phyloP scores from a whole-genome alignment of 23 tunicate genomes.

The Trididemnum clinides region DNA sequence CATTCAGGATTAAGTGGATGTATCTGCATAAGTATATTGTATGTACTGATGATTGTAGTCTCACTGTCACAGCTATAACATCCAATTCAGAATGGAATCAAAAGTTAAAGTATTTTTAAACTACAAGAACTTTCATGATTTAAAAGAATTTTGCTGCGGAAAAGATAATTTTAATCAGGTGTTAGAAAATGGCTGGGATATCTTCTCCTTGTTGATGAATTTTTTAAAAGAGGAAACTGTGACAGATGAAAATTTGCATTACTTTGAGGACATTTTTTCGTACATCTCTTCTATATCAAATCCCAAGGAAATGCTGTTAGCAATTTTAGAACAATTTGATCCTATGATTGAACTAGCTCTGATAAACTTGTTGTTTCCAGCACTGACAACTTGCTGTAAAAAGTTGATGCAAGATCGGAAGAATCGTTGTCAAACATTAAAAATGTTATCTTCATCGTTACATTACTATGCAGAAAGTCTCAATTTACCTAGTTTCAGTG shows the following conservation, averaged over 20 bases:
- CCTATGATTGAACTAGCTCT: slow-evolving; percentile 54
- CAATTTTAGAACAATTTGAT: slow-evolving; percentile 80
- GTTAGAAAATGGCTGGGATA: slow-evolving; percentile 56
- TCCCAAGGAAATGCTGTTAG: slow-evolving; percentile 57
- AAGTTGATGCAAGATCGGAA: neutral
- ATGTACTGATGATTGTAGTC: too few species aligned
- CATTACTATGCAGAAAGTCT: slow-evolving; percentile 57
- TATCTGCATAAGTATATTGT: too few species aligned
- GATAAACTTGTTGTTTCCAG: slow-evolving; percentile 61
- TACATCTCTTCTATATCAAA: slow-evolving; percentile 34
- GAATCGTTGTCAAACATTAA: slow-evolving; percentile 15
- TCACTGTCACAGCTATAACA: too few species aligned
- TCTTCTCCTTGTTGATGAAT: slow-evolving; percentile 25
- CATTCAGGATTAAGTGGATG: too few species aligned
- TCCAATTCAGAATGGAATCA: too few species aligned
- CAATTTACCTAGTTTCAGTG: slow-evolving; percentile 53
- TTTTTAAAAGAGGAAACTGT: slow-evolving; percentile 56
- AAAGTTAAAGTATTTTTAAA: too few species aligned
- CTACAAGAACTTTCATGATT: too few species aligned
- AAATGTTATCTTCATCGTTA: slow-evolving; percentile 51
- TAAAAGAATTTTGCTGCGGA: too few species aligned
- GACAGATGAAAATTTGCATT: slow-evolving; percentile 2
- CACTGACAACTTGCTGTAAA: slow-evolving; percentile 22
- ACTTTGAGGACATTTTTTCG: slow-evolving; percentile 40
- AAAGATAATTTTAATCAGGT: too few species aligned